Evolutionary conservation across 2,797 vertebrate genomes (phyloP).

Genomic region (Sciaenops ocellatus): DNA sequence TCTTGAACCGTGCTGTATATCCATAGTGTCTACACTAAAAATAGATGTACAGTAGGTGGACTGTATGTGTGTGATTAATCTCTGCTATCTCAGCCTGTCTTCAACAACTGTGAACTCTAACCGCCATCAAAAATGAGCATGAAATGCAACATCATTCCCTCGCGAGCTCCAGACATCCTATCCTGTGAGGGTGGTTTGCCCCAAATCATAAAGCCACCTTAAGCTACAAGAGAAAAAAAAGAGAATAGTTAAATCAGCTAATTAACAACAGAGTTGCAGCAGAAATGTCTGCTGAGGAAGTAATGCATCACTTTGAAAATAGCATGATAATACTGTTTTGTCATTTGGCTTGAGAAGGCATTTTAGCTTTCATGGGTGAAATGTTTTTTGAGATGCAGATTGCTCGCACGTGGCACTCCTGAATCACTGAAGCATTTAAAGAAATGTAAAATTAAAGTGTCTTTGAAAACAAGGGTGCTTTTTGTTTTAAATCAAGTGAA

Average conservation of each 20-base stretch:
- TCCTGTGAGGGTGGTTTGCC: background rate
- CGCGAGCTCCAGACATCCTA: background rate
- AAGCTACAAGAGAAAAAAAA: background rate
- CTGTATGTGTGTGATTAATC: background rate
- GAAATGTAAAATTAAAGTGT: background rate
- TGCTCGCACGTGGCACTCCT: background rate
- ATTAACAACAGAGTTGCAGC: background rate
- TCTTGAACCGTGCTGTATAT: background rate
- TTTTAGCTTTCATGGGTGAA: background rate
- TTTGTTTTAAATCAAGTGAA: background rate
- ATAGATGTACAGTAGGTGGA: background rate
- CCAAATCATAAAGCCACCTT: background rate
- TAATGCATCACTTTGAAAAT: conserved; percentile 9
- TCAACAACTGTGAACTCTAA: background rate
- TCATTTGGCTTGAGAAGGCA: background rate
- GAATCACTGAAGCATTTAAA: background rate
- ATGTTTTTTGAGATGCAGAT: background rate
- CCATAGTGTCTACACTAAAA: background rate
- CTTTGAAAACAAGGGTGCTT: background rate
- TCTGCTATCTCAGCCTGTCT: background rate
- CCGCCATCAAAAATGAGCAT: background rate
- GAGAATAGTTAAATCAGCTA: background rate
- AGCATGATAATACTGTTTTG: background rate
- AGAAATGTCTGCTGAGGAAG: background rate
- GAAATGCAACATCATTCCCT: background rate